phyloP scores from a whole-genome alignment of 2,113 vertebrate genomes.

The Sceloporus tristichus region DNA sequence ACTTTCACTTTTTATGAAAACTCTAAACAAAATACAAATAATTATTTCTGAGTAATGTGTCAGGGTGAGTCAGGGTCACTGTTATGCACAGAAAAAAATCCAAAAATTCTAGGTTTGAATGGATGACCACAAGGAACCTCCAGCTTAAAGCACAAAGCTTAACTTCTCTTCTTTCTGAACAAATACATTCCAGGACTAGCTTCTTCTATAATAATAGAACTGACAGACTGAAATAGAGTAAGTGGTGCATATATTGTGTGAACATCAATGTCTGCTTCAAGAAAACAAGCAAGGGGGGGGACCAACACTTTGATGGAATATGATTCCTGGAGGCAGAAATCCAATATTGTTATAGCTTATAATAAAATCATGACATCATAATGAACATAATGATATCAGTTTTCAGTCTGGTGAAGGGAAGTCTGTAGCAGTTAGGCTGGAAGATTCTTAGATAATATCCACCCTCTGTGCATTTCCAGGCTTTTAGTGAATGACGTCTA shows the following conservation, averaged over 20 bases:
- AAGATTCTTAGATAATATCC: background rate
- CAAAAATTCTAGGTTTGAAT: background rate
- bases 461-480: background rate
- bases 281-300: background rate
- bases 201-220: background rate
- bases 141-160: background rate
- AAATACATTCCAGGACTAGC: background rate
- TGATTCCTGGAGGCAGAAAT: background rate
- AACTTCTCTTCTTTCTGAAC: background rate
- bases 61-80: no score
- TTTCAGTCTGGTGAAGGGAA: background rate
- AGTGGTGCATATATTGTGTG: background rate
- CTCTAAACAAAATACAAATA: no score
- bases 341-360: slow-evolving; percentile 12
- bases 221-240: background rate
- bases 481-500: background rate
- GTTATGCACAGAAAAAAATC: background rate
- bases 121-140: background rate
- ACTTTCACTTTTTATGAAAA: no score
- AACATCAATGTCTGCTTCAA: background rate
- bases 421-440: background rate
- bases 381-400: background rate
- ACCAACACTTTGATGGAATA: background rate
- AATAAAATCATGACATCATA: background rate
- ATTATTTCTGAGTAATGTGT: no score